Evolutionary conservation across 53 echinoderm and acorn worm species (phyloP), one percentile per base, ranked within the genome.

Genomic region (Actinopyga echinites): DNA sequence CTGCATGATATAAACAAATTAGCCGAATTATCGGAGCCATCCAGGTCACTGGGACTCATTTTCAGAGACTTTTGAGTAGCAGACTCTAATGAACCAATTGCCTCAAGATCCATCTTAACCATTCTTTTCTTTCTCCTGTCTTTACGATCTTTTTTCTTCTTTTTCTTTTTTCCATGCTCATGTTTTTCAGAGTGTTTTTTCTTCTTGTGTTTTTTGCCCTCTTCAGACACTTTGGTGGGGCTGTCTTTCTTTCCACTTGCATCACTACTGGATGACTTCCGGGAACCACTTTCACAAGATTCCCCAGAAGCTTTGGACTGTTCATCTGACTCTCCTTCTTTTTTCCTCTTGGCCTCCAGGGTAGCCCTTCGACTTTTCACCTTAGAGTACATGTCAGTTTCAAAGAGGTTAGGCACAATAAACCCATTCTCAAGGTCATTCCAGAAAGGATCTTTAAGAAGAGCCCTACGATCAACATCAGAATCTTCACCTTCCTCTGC

Each of bases 311-410:
- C n/a, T 29, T 25, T 40, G 8, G 38, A 29, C 55, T 79, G 42
- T 75, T 86, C 73, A 44, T 90, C 80, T 57, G 62, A 30, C 83
- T 86, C 77, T 84, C 86, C 74, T 64, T 89, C 89, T 65, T 91
- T 85, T 20, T 91, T 82, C 62, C 84, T 88, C 66, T 89, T 95
- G 34, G 95, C 95, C 81, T 95, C 95, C 29, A 95, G 68, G 11
- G 82, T 83, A 19, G 95, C 95, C 52, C 95, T 83, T 30, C 95
- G 79, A 71, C 91, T 93, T 65, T 95, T 95, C 20, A 95, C 95
- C 89, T 99, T 99, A 36, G 99, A 99, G 83, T 99, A 99, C 99
- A 99, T 99, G 74, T 99, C 99, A 1, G 84, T 89, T 68, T 85
- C 85, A 71, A 89, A 89, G 25, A 88, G 89, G 6, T 83, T 79